These are phyloP conservation scores for Andrena dorsata DNA, from an alignment of 2,888 invertebrate genomes.

Conservation along the genomic window DNA sequence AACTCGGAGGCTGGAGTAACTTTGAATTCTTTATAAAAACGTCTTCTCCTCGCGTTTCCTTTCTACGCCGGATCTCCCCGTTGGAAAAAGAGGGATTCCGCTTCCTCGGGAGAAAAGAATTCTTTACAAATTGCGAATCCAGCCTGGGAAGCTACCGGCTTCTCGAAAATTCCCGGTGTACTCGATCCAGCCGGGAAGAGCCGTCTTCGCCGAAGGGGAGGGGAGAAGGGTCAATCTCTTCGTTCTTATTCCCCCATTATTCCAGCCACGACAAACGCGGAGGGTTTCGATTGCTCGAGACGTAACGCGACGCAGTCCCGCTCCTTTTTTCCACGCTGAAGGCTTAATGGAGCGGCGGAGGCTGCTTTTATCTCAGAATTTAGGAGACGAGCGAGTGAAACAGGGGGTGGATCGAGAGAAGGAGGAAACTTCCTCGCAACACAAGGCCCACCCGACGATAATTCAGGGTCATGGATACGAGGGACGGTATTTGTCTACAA, in stretches of 20 bases:
- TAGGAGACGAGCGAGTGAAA: slow-evolving; percentile 37
- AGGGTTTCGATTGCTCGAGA: slow-evolving; percentile 27
- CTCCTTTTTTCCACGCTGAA: slow-evolving; percentile 15
- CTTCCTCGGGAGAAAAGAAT: not conserved
- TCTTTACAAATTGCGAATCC: slow-evolving; percentile 20
- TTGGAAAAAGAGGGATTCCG: not conserved
- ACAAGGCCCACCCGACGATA: slow-evolving; percentile 23
- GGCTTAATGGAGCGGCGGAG: slow-evolving; percentile 58
- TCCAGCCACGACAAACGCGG: not conserved
- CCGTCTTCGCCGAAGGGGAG: too few species aligned
- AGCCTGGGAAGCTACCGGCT: not conserved
- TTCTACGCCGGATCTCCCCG: not conserved
- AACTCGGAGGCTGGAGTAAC: slow-evolving; percentile 38
- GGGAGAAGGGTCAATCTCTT: not conserved
- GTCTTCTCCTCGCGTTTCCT: not conserved
- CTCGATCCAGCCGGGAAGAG: not conserved
- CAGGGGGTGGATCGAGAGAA: not conserved
- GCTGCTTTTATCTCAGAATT: slow-evolving; percentile 60
- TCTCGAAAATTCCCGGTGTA: slow-evolving; percentile 11
- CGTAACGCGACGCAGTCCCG: slow-evolving; percentile 39
- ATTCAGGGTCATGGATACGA: slow-evolving; percentile 61
- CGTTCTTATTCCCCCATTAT: slow-evolving; percentile 9
- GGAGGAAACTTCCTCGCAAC: slow-evolving; percentile 21
- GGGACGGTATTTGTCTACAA: slow-evolving; percentile 47
- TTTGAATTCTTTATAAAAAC: slow-evolving; percentile 48